Evolutionary conservation across 2,113 vertebrate species (phyloP), one percentile per base, ranked within the genome.

Genomic region (Centrocercus urophasianus): DNA sequence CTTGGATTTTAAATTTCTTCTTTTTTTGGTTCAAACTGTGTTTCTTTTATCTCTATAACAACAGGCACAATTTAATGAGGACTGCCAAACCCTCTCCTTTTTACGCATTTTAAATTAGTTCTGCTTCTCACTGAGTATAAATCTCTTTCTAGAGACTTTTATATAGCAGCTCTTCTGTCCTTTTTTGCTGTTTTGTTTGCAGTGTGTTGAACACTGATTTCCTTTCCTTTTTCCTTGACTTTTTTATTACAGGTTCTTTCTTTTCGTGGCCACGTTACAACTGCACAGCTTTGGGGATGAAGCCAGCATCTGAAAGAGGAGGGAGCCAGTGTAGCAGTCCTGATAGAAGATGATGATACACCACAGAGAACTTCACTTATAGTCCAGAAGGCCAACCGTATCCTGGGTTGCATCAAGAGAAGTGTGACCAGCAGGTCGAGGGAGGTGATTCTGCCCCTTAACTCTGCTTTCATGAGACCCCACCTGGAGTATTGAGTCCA

Each of bases 31-130:
- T 91, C 76, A 88, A 93, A 83, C 61, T 83, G 74, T 70, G 38
- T 86, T 96, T 89, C 77, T 74, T 97, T 93, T 88, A 73, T 92
- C 90, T 86, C 59, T 86, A 71, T 76, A 78, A 90, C 36, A 95
- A 45, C 87, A 96, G 57, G 52, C 57, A 86, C 10, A 81, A 80
- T 94, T 89, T 95, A 94, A 97, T 73, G 88, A 94, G 75, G 57
- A 63, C 66, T 86, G 79, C 74, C 81, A 96, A 97, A 73, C 32
- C 9, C 43, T 85, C 78, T 92, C 45, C 14, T 77, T 96, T 85
- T 87, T 81, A 93, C 75, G 83, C 81, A 94, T 85, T 94, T 95
- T 96, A 89, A 91, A 93, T 97, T 96, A 93, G 71, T 87, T 93
- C 93, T 96, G 40, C 89, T 96, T 94, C 83, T 96, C 32, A 72